Evolutionary conservation across 2,797 vertebrate species (phyloP).

Genomic region (Cygnus olor): DNA sequence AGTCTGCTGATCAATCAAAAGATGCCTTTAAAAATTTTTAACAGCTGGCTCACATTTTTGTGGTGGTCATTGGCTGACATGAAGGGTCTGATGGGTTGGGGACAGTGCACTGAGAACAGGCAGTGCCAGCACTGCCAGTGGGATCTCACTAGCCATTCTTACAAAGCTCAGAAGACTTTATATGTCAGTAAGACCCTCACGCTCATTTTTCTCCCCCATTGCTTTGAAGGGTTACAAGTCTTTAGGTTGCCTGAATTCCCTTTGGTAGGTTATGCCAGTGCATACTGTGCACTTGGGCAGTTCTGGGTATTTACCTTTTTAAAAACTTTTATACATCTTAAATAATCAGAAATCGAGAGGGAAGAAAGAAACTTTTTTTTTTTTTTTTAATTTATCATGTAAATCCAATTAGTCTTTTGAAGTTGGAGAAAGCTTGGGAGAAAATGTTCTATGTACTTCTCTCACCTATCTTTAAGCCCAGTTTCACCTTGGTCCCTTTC

Average conservation of each 20-base stretch:
- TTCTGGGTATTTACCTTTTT: neutral
- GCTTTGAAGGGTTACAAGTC: neutral
- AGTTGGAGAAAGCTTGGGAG: neutral
- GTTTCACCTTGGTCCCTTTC: neutral
- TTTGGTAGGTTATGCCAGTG: neutral
- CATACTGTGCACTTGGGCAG: neutral
- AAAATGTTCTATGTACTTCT: neutral
- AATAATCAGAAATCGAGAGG: neutral
- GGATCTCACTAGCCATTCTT: neutral
- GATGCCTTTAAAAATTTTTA: neutral
- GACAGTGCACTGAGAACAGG: neutral
- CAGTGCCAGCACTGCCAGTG: neutral
- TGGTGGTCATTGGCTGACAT: neutral
- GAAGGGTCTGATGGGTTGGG: neutral
- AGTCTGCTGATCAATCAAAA: neutral
- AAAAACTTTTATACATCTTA: neutral
- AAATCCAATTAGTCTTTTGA: neutral
- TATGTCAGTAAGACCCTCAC: neutral
- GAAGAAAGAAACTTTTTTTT: neutral
- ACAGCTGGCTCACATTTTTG: neutral
- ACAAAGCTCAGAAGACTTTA: neutral
- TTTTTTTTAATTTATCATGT: neutral
- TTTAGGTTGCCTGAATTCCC: neutral
- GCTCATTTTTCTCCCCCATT: neutral
- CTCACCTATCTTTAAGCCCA: neutral